Conservation (phyloP, 2,888 invertebrate genomes). For the Drosophila nigricruria region DNA sequence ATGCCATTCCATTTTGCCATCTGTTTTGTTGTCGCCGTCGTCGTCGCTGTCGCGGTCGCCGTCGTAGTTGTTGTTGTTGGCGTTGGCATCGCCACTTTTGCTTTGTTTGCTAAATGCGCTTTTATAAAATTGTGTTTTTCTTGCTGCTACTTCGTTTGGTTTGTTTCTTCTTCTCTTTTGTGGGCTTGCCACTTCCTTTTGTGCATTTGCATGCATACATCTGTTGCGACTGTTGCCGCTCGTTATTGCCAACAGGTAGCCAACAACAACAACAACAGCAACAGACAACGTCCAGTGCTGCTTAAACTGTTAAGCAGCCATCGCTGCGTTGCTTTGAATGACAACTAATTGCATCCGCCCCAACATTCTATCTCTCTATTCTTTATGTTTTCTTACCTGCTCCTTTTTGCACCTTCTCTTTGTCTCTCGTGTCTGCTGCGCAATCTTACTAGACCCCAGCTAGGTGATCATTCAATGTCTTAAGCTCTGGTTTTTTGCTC, state of each 20-base stretch:
- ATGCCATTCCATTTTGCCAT: slow-evolving; percentile 75
- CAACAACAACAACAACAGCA: background rate
- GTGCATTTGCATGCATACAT: slow-evolving; percentile 49
- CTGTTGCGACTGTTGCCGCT: slow-evolving; percentile 35
- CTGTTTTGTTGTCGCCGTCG: slow-evolving; percentile 58
- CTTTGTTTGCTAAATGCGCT: slow-evolving; percentile 78
- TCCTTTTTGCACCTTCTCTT: slow-evolving; percentile 7
- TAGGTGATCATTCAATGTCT: slow-evolving; percentile 25
- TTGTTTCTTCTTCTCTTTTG: slow-evolving; percentile 19
- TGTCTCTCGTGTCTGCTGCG: slow-evolving; percentile 12
- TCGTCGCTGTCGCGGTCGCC: slow-evolving; percentile 27
- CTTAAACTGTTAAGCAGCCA: slow-evolving; percentile 37
- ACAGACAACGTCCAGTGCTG: slow-evolving; percentile 12
- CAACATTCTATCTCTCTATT: slow-evolving; percentile 6
- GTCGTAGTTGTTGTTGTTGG: slow-evolving; percentile 40
- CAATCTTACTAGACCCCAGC: background rate
- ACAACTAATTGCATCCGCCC: slow-evolving; percentile 43
- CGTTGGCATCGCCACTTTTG: slow-evolving; percentile 54
- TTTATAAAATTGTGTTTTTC: slow-evolving; percentile 61
- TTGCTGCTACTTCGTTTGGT: slow-evolving; percentile 32
- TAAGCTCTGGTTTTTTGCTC: slow-evolving; percentile 25
- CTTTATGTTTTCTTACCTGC: background rate
- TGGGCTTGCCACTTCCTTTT: slow-evolving; percentile 69
- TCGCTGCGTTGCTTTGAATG: slow-evolving; percentile 15
- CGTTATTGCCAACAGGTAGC: slow-evolving; percentile 64